A percentile compares a stretch with the other conserved stretches of the same genome.
Evolutionary conservation across 2,888 invertebrate genomes (phyloP).

Genomic region (Noctua comes): DNA sequence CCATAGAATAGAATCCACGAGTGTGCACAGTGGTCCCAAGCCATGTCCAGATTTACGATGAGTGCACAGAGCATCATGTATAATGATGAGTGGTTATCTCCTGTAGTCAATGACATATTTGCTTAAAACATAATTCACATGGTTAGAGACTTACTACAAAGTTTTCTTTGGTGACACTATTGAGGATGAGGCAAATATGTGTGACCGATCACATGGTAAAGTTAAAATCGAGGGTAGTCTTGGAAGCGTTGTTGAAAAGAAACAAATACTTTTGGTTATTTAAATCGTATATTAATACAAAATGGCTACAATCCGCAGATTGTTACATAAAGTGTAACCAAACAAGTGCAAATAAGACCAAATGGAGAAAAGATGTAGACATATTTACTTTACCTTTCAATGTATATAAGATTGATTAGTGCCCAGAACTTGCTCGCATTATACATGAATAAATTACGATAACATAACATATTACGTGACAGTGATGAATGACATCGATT

Average conservation of each 20-base stretch:
- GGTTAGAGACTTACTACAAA: neutral
- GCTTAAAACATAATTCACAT: too few relatives aligned
- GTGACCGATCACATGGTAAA: neutral
- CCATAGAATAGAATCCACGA: neutral
- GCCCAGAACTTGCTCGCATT: constrained; percentile 20
- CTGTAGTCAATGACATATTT: neutral
- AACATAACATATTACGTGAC: constrained; percentile 1
- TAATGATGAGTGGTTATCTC: neutral
- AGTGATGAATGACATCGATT: neutral
- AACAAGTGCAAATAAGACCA: constrained; percentile 1
- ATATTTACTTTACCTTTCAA: constrained; percentile 14
- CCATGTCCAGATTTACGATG: neutral
- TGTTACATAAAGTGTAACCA: constrained; percentile 53
- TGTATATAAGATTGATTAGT: neutral
- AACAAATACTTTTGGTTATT: constrained; percentile 32
- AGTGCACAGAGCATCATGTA: neutral
- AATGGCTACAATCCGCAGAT: constrained; percentile 56
- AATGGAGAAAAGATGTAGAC: neutral
- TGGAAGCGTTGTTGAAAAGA: neutral
- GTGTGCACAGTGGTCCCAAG: too few relatives aligned
- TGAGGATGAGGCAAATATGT: neutral
- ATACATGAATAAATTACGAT: neutral
- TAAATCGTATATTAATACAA: constrained; percentile 62
- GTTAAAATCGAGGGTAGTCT: neutral
- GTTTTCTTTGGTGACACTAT: neutral